Evolutionary conservation across 2,113 vertebrate genomes (phyloP).

Genomic region (Thryonomys swinderianus): DNA sequence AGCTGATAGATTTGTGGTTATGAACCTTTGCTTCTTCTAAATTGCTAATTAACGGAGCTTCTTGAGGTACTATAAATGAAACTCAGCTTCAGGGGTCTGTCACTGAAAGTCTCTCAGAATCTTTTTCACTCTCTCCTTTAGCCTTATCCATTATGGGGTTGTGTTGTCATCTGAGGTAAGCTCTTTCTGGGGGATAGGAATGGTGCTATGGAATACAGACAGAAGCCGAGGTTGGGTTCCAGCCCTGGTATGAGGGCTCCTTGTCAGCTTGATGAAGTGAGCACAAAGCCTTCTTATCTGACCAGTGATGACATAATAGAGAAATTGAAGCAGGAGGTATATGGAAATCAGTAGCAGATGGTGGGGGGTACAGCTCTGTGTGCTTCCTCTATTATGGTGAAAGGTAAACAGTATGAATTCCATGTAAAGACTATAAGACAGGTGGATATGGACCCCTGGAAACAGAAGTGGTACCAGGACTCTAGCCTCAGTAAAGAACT

Average conservation of each 20-base stretch:
- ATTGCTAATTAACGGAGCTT: neutral
- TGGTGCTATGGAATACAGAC: neutral
- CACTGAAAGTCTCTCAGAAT: neutral
- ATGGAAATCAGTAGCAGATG: neutral
- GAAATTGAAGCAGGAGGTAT: neutral
- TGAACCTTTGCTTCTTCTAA: neutral
- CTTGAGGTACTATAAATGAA: neutral
- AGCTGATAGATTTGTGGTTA: neutral
- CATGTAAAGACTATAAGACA: neutral
- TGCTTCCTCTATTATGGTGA: neutral
- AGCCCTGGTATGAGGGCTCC: neutral
- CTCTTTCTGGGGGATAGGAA: neutral
- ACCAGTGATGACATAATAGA: neutral
- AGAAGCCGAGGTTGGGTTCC: neutral
- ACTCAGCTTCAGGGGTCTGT: neutral
- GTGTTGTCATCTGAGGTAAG: neutral
- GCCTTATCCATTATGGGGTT: neutral
- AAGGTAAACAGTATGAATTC: neutral
- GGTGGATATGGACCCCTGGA: neutral
- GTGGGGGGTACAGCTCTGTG: rapidly evolving
- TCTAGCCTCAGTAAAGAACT: neutral
- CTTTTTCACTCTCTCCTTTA: neutral
- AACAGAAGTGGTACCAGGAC: neutral
- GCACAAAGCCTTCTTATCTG: neutral
- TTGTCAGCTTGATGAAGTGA: neutral